These are phyloP conservation scores for Apodemus agrarius DNA, from an alignment of 2,797 vertebrate genomes.

Conservation along the genomic window DNA sequence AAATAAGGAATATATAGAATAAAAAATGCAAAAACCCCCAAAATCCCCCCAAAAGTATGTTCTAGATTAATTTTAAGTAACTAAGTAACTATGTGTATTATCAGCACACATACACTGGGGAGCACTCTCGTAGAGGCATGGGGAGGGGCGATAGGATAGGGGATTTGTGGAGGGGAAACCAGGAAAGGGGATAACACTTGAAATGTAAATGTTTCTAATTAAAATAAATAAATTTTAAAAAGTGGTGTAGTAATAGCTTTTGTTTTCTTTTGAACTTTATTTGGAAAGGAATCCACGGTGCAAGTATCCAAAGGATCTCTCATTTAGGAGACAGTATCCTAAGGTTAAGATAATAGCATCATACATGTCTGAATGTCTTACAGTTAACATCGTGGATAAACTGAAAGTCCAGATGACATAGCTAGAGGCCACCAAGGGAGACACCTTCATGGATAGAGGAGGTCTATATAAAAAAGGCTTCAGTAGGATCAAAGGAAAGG, in stretches of 20 bases:
- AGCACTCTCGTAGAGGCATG: no score
- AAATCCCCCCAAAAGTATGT: no score
- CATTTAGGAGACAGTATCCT: background rate
- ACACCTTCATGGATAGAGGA: background rate
- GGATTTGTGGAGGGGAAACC: no score
- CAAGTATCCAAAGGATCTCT: background rate
- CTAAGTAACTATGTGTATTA: no score
- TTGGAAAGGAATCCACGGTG: background rate
- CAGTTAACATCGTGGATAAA: background rate
- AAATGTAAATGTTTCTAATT: no score
- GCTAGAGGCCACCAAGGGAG: background rate
- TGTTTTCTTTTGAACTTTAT: background rate
- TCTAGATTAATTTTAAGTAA: no score
- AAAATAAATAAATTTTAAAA: background rate
- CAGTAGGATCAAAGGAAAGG: conserved; percentile 4
- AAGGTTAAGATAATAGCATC: background rate
- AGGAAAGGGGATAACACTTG: no score
- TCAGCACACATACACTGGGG: no score
- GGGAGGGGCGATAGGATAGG: no score
- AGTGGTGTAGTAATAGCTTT: background rate
- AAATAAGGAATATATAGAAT: no score
- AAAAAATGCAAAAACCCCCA: no score
- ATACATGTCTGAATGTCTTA: background rate
- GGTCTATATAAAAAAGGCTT: conserved; percentile 19
- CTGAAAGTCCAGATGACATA: background rate